A percentile compares a stretch with the other conserved stretches of the same genome.
Conservation (phyloP, 2,888 invertebrate species). For the Macrosiphum euphorbiae region DNA sequence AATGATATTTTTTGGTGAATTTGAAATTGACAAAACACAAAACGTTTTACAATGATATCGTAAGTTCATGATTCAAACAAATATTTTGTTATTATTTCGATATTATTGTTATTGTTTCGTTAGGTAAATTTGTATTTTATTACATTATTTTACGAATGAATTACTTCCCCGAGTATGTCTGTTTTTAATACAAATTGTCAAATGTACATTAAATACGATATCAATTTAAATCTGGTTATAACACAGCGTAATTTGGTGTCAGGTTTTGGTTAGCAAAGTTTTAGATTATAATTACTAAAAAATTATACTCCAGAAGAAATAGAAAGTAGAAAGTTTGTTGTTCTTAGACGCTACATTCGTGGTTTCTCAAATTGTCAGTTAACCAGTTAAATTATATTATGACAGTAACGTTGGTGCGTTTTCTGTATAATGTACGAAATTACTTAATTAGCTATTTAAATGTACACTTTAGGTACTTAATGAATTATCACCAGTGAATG, state of each 20-base stretch:
- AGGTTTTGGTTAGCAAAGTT: neutral
- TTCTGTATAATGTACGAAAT: neutral
- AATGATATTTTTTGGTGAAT: neutral
- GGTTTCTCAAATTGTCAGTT: neutral
- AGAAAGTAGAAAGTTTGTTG: neutral
- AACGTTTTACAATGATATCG: neutral
- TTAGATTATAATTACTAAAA: neutral
- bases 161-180: neutral
- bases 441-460: neutral
- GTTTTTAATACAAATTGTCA: neutral
- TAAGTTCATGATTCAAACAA: neutral
- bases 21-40: neutral
- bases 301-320: neutral
- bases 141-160: neutral
- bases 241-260: neutral
- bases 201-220: neutral
- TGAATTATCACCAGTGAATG: neutral
- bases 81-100: neutral
- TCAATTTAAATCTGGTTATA: neutral
- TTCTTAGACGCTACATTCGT: neutral
- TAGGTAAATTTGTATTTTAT: neutral
- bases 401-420: neutral
- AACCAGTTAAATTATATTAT: neutral
- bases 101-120: neutral
- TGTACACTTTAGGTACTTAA: neutral